Percentiles rank a stretch among this genome's conserved stretches.
phyloP scores from a whole-genome alignment of 2,797 vertebrate species.

The Tapera naevia region DNA sequence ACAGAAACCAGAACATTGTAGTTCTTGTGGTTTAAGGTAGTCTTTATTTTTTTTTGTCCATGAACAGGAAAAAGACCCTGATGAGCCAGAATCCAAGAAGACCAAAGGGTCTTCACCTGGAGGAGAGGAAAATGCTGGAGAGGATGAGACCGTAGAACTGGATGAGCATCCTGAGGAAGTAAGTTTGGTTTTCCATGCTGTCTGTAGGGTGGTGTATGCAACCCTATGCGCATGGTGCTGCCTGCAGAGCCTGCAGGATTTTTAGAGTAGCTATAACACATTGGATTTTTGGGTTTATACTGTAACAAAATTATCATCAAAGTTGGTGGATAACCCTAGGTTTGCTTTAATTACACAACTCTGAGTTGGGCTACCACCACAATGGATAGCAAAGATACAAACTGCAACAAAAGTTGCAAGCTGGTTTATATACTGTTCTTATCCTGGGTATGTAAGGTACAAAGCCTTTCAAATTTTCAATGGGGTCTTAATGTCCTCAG shows the following conservation, averaged over 20 bases:
- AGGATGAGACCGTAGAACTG: not conserved
- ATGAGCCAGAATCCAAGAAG: conserved; percentile 88
- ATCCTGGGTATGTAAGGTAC: too few relatives aligned
- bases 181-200: not conserved
- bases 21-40: not conserved
- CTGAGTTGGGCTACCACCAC: too few relatives aligned
- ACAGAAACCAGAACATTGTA: not conserved
- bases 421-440: too few relatives aligned
- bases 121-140: conserved; percentile 66
- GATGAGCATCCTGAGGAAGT: conserved; percentile 82
- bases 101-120: conserved; percentile 73
- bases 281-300: not conserved
- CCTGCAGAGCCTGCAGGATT: not conserved
- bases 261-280: not conserved
- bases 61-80: conserved; percentile 80
- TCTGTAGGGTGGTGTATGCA: not conserved
- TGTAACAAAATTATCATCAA: too few relatives aligned
- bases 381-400: too few relatives aligned
- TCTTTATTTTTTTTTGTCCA: not conserved
- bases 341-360: too few relatives aligned
- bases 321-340: too few relatives aligned
- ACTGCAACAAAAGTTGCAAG: too few relatives aligned
- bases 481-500: too few relatives aligned
- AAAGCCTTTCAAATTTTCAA: too few relatives aligned
- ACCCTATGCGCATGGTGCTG: not conserved